These are phyloP conservation scores for Sipunculus nudus DNA, from an alignment of 2,888 invertebrate species.

Conservation along the genomic window DNA sequence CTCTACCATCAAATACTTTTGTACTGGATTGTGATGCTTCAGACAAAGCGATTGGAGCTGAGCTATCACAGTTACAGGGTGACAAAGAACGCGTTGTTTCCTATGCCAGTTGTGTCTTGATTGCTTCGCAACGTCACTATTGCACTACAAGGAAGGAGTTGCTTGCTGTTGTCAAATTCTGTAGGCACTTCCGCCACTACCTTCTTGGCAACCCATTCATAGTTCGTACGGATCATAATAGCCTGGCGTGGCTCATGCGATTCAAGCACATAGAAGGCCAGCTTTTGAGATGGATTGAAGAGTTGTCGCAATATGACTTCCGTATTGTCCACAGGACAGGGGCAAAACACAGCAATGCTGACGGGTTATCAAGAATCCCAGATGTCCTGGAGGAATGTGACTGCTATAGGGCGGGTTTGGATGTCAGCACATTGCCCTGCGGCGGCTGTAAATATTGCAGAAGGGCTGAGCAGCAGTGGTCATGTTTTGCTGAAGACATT, in stretches of 20 bases:
- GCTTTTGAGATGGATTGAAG: neutral
- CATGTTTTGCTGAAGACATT: too few species aligned
- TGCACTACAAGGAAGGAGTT: neutral
- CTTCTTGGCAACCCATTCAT: neutral
- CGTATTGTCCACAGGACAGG: neutral
- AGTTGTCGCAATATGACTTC: neutral
- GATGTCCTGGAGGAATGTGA: neutral
- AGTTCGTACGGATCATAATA: neutral
- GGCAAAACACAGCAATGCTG: neutral
- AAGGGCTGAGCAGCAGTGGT: neutral
- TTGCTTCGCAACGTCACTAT: neutral
- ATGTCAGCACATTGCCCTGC: neutral
- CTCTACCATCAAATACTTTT: too few species aligned
- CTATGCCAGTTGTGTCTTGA: neutral
- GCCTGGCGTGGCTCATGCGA: neutral
- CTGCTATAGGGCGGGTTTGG: neutral
- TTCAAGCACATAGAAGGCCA: slow-evolving; percentile 1
- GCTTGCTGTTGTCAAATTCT: neutral
- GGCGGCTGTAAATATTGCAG: neutral
- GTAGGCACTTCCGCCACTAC: neutral
- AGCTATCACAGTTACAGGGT: neutral
- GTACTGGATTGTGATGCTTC: slow-evolving; percentile 5
- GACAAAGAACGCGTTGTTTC: neutral
- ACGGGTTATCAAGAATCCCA: neutral
- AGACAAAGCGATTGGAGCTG: neutral